These are phyloP conservation scores for Accipiter minullus DNA, from an alignment of 2,797 vertebrate genomes.

Conservation along the genomic window DNA sequence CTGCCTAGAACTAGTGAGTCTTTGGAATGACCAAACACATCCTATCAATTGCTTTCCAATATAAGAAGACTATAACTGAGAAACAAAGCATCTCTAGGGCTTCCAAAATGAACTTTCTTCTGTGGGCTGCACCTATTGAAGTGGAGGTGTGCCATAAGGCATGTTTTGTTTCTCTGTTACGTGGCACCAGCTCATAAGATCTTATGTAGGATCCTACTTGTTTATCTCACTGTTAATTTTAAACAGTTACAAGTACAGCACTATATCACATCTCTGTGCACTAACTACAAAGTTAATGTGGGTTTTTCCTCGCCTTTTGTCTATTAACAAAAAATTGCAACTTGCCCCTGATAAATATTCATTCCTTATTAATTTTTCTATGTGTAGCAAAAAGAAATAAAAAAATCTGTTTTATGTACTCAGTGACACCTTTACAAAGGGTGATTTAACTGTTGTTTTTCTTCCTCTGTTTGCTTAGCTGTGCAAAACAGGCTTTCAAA, in stretches of 20 bases:
- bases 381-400: neutral
- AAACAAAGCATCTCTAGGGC: neutral
- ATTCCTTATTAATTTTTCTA: neutral
- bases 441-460: slow-evolving; percentile 4
- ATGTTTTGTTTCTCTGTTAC: neutral
- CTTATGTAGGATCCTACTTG: neutral
- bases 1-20: neutral
- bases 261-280: neutral
- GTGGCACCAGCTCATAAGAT: neutral
- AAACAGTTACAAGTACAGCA: neutral
- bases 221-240: neutral
- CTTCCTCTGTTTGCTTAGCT: slow-evolving; percentile 41
- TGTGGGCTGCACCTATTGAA: neutral
- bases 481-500: slow-evolving; percentile 31
- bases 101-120: neutral
- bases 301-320: neutral
- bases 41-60: neutral
- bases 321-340: neutral
- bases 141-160: neutral
- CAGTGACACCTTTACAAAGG: neutral
- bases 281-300: neutral
- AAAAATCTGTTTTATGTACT: neutral
- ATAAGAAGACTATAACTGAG: neutral
- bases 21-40: neutral
- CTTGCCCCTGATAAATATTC: neutral